Base-by-base conservation (phyloP, 2,113 vertebrate genomes). In the Dasypus novemcinctus region DNA sequence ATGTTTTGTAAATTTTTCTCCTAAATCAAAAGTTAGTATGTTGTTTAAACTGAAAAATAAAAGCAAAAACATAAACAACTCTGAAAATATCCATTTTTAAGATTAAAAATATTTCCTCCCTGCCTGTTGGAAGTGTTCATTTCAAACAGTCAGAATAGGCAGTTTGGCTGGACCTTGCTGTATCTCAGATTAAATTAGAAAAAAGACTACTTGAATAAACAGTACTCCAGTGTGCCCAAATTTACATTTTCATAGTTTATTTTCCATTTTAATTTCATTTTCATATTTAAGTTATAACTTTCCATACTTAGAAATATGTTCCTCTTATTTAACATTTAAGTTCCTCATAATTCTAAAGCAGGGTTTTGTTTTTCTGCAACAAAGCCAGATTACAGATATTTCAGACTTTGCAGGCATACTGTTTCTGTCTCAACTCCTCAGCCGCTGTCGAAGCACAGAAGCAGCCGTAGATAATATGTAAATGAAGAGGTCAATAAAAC, bases 251-350 rank as follows among this genome's bases (percentile, higher is more conserved):
- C 87, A 33, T 72, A 46, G 1, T 78, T 87, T 31, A 8, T 15
- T 57, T 85, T 68, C 29, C 69, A 52, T 33, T 43, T 49, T 75
- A 21, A 92, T 87, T 90, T 36, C 13, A 72, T 27, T 76, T 91
- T 41, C 36, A 72, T 17, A 54, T 14, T 93, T 86, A 49, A 93
- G 83, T 78, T 43, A 72, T n/a, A 86, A 86, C 41, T 83, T 96
- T 95, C 75, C 1, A 41, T 85, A 71, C 46, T 84, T 95, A 64
- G 92, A 91, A 85, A 38, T 29, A 41, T n/a, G 17, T 87, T 92
- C 43, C 41, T 61, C 61, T 25, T 46, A 43, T 72, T 90, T 57
- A 54, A 54, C 52, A 54, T 54, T 57, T 57, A 20, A 71, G 23
- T 71, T 93, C 41, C 75, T 95, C 69, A 66, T 82, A 68, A 52